These are phyloP conservation scores for Axis porcinus DNA, from an alignment of 2,113 vertebrate genomes.

Conservation along the genomic window DNA sequence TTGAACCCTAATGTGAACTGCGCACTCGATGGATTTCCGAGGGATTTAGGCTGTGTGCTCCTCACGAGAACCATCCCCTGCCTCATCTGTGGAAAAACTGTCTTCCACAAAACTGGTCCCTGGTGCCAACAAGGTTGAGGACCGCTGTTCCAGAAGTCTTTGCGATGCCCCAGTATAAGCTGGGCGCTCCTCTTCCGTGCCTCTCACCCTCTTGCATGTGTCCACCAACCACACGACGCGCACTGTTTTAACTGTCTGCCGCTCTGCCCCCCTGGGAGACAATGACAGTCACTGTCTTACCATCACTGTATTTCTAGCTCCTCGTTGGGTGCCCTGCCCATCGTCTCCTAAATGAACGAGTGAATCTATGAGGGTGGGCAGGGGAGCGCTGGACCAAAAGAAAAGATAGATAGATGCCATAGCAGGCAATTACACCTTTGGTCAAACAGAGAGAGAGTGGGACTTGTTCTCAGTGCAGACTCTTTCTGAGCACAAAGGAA, in stretches of 20 bases:
- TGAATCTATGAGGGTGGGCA: not conserved
- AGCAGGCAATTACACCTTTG: not conserved
- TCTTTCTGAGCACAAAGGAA: not conserved
- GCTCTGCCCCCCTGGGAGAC: not conserved
- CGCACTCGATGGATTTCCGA: rapidly evolving
- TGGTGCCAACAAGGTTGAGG: not conserved
- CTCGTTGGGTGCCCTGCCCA: not conserved
- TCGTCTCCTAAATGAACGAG: not conserved
- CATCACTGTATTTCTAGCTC: not conserved
- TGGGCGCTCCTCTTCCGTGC: not conserved
- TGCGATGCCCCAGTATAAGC: not conserved
- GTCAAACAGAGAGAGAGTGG: not conserved
- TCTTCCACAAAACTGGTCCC: not conserved
- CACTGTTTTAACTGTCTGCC: not conserved
- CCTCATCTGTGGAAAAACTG: not conserved
- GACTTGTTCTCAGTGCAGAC: not conserved
- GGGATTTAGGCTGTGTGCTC: not conserved
- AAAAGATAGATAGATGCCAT: not conserved
- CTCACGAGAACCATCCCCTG: not conserved
- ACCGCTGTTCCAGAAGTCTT: not conserved
- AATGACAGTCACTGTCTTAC: not conserved
- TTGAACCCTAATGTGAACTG: not conserved
- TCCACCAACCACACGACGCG: not conserved
- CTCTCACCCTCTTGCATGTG: not conserved
- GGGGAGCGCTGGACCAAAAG: not conserved